Base-by-base conservation (phyloP, 2,888 invertebrate genomes). In the Troglohyphantes excavatus region DNA sequence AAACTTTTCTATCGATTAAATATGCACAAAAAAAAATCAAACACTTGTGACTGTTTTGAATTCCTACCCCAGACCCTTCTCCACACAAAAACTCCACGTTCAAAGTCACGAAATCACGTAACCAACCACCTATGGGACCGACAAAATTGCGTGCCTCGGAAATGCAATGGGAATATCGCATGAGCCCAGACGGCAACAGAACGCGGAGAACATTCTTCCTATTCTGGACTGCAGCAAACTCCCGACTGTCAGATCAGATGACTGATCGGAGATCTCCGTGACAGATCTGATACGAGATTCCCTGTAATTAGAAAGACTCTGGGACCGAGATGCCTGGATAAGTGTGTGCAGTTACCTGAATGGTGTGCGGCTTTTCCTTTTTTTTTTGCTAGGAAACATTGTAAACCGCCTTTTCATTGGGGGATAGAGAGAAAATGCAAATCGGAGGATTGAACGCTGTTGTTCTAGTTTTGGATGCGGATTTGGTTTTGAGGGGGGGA, bases 221-320 rank as follows among this genome's bases (percentile, higher is more conserved):
- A 17, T 17, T 11, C 19, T 27, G 29, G 67, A 43, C 79, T 67
- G 68, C 65, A 59, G 61, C 63, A 39, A 65, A 78, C 63, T 78
- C 63, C 68, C 23, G 46, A 76, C 76, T 79, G 79, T 79, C 79
- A 79, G 19, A 1, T 43, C 7, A 27, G 67, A 53, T 79, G 79
- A 79, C 79, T 67, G 79, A 79, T 79, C 29, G 67, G 65, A 67
- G 68, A 79, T 79, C 79, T 79, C 46, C 79, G 79, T 79, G 79
- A 67, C 79, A 53, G 76, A 78, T 78, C 76, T 78, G 76, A 21
- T 43, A 65, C 33, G 9, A n/a, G 76, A 65, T 23, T 21, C 76
- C 63, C 21, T 53, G 26, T 63, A 63, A 65, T 78, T 78, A 78
- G 23, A 33, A 29, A 59, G 11, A 27, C 7, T 29, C 26, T n/a